phyloP scores from a whole-genome alignment of 2,888 invertebrate genomes.

The Tetragonula carbonaria region DNA sequence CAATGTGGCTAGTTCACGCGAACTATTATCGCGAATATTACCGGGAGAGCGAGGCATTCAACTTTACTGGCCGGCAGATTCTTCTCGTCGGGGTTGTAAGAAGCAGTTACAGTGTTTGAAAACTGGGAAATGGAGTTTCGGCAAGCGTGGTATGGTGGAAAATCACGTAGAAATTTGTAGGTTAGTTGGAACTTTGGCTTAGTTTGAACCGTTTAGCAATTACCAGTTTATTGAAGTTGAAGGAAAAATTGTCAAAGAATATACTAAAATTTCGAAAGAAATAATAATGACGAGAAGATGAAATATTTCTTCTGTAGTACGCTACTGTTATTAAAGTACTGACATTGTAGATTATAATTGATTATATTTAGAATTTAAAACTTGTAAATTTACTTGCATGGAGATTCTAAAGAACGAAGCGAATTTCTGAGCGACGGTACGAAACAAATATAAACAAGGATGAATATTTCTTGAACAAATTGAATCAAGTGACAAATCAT shows the following conservation, averaged over 20 bases:
- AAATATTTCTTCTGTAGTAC: too few species aligned
- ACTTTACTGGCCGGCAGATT: background rate
- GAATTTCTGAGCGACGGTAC: background rate
- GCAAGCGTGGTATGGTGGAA: background rate
- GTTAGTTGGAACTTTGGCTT: background rate
- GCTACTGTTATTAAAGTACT: too few species aligned
- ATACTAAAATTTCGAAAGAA: too few species aligned
- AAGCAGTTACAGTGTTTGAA: background rate
- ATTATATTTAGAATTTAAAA: too few species aligned
- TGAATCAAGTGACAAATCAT: background rate
- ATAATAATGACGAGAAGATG: too few species aligned
- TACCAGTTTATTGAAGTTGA: too few species aligned
- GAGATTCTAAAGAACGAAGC: too few species aligned
- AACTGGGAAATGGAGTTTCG: background rate
- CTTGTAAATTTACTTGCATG: too few species aligned
- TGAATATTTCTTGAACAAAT: background rate
- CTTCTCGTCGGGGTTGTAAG: background rate
- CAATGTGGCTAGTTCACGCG: background rate
- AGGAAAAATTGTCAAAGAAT: background rate
- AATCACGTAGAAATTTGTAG: background rate
- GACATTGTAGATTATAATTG: too few species aligned
- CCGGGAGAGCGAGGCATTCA: background rate
- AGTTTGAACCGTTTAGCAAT: background rate
- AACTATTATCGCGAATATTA: constrained; percentile 4
- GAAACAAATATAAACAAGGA: background rate